Percentiles rank a stretch among this genome's conserved stretches.
Evolutionary conservation across 30 jellyfish, hydroid and myxozoan genomes (phyloP).

Genomic region (Hydractinia echinata): DNA sequence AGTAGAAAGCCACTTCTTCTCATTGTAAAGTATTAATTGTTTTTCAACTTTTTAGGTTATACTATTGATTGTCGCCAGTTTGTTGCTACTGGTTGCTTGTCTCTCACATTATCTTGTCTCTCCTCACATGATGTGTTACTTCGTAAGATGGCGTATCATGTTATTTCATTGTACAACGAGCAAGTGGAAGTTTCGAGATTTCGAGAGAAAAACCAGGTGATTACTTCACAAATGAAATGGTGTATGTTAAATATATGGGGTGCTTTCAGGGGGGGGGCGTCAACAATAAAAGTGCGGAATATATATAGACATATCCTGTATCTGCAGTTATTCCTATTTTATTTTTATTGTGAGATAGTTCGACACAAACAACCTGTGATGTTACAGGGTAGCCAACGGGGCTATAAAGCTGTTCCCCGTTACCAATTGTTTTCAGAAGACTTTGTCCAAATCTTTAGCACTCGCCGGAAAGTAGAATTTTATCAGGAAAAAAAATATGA

Average conservation of each 20-base stretch:
- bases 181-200: slow-evolving; percentile 59
- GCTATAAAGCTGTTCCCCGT: no score
- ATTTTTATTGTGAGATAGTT: no score
- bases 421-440: no score
- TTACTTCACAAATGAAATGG: slow-evolving; percentile 8
- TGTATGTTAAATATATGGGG: not conserved
- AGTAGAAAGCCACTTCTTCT: not conserved
- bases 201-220: slow-evolving; percentile 80
- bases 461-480: no score
- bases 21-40: not conserved
- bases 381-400: no score
- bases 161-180: slow-evolving; percentile 49
- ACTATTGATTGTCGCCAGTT: slow-evolving; percentile 67
- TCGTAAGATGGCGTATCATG: slow-evolving; percentile 61
- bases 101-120: slow-evolving; percentile 57
- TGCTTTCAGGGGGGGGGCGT: no score
- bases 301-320: no score
- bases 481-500: no score
- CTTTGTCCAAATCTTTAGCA: no score
- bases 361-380: no score
- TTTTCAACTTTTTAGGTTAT: slow-evolving; percentile 33
- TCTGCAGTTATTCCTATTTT: no score
- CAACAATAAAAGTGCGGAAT: not conserved
- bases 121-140: slow-evolving; percentile 46
- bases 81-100: slow-evolving; percentile 64